Base-by-base conservation (phyloP, 2,888 invertebrate species). In the Phaedon cochleariae region DNA sequence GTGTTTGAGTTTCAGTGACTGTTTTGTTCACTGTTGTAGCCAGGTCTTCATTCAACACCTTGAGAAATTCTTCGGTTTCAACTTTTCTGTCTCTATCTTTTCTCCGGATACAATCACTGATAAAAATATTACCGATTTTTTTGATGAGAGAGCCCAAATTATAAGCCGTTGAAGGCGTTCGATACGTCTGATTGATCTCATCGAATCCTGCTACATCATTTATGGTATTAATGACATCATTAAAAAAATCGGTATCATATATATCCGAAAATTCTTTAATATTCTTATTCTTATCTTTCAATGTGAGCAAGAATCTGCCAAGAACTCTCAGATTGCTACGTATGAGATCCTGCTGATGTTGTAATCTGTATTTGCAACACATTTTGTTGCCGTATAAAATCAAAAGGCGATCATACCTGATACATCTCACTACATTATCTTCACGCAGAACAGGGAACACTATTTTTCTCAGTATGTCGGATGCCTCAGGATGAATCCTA, bases 141-240 rank as follows among this genome's bases (percentile, higher is more conserved):
- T 67, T 59, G 0, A 63, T 17, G 1, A 67, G 15, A 0, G 58
- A 20, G 20, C 67, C 59, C 20, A 67, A 15, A 10, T 26, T 41
- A 63, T 29, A 64, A n/a, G 67, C 67, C 9, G 37, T 59, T 15
- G 66, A 53, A 7, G 68, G 68, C 18, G 66, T 18, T 20, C 41
- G 21, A 45, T 62, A 68, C 9, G 20, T 53, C 6, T 61, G 21
- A 5, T n/a, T 61, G 2, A 20, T 26, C n/a, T 57, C 34, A 45
- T 65, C 49, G 18, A 58, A 64, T n/a, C 59, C 54, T 37, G 59
- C 59, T 10, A 61, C 45, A 48, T 26, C 7, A 15, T 64, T 53
- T 21, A 66, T 60, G 7, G 64, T 57, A 7, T 41, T 9, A 9
- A 70, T 49, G n/a, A 49, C 22, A 22, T 45, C 22, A 45, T 68